A percentile compares a stretch with the other conserved stretches of the same genome.
phyloP scores from a whole-genome alignment of 2,113 vertebrate species.

The Caranx ignobilis region DNA sequence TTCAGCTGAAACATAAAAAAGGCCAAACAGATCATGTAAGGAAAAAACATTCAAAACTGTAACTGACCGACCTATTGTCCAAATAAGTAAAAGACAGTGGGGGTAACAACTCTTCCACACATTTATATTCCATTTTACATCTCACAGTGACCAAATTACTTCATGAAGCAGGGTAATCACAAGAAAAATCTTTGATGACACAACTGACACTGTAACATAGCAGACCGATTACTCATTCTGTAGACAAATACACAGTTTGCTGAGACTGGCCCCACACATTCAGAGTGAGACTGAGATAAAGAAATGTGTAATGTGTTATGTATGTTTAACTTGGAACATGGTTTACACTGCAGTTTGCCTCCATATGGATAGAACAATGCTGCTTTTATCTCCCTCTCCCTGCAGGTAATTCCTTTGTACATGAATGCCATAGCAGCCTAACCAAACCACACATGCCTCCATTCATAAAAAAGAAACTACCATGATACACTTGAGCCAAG shows the following conservation, averaged over 20 bases:
- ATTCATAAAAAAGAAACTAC: not conserved
- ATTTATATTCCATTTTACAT: not conserved
- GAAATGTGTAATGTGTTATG: not conserved
- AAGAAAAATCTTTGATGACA: not conserved
- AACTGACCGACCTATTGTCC: too few relatives aligned
- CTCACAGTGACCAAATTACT: not conserved
- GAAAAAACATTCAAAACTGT: too few relatives aligned
- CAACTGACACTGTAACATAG: not conserved
- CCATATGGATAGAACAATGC: constrained; percentile 6
- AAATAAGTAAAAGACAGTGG: too few relatives aligned
- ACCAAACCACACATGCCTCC: not conserved
- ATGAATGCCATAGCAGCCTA: not conserved
- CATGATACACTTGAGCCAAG: not conserved
- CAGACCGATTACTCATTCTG: not conserved
- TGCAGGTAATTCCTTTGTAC: not conserved
- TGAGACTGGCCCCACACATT: not conserved
- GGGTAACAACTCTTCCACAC: not conserved
- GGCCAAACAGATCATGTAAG: too few relatives aligned
- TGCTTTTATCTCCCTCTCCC: not conserved
- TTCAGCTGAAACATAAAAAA: too few relatives aligned
- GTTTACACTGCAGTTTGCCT: not conserved
- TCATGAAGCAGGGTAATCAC: not conserved
- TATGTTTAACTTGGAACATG: not conserved
- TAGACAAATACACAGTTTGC: not conserved
- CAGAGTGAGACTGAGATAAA: not conserved